A percentile compares a stretch with the other conserved stretches of the same genome.
Evolutionary conservation across 2,888 invertebrate species (phyloP).

Genomic region (Scaptomyza parva): DNA sequence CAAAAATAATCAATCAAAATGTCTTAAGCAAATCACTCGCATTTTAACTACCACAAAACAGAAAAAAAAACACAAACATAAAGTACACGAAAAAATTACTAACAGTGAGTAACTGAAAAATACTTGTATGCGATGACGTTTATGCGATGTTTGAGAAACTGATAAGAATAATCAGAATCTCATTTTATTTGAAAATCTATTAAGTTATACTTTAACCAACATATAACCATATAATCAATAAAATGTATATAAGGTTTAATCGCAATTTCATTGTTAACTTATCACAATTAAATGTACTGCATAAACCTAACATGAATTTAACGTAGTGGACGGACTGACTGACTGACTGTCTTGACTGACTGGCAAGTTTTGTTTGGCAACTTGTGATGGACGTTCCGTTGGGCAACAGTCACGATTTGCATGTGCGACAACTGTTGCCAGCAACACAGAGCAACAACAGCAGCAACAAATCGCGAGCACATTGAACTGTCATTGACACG

Average conservation of each 20-base stretch:
- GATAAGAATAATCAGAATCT: too few relatives aligned
- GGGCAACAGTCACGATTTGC: conserved; percentile 80
- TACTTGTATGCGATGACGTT: conserved; percentile 19
- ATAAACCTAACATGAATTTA: conserved; percentile 30
- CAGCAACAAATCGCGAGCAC: conserved; percentile 73
- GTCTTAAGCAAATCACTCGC: conserved; percentile 79
- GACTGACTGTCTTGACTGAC: conserved; percentile 52
- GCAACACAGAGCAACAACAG: conserved; percentile 36
- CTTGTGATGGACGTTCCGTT: conserved; percentile 76
- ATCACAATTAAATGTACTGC: conserved; percentile 20
- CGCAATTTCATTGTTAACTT: background rate
- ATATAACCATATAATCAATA: too few relatives aligned
- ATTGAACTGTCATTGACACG: conserved; percentile 84
- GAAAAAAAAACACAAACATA: background rate
- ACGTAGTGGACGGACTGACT: conserved; percentile 34
- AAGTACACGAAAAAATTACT: conserved; percentile 48
- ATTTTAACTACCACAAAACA: conserved; percentile 66
- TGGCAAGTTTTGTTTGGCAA: conserved; percentile 73
- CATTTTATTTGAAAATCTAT: too few relatives aligned
- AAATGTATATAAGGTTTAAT: too few relatives aligned
- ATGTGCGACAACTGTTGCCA: conserved; percentile 79
- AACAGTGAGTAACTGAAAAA: conserved; percentile 42
- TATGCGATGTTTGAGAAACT: conserved; percentile 10
- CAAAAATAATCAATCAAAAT: conserved; percentile 79
- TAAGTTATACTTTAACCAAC: too few relatives aligned